Evolutionary conservation across 2,888 invertebrate genomes (phyloP).

Genomic region (Ferrisia virgata): DNA sequence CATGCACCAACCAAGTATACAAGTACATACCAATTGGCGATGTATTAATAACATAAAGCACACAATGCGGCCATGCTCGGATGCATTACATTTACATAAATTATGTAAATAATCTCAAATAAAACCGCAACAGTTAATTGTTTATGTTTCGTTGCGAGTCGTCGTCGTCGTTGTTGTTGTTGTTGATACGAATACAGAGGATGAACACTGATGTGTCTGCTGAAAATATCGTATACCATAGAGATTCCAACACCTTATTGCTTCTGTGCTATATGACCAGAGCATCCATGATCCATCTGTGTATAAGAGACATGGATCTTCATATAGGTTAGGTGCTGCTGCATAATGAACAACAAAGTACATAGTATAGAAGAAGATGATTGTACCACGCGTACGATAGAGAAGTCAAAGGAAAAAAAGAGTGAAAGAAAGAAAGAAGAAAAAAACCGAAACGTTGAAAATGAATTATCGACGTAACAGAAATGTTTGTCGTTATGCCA

Average conservation of each 20-base stretch:
- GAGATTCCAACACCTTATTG: neutral
- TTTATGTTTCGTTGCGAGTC: slow-evolving; percentile 9
- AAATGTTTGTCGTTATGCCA: slow-evolving; percentile 15
- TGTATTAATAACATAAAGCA: slow-evolving; percentile 11
- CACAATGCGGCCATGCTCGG: neutral
- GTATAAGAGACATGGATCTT: no score
- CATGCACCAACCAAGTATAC: neutral
- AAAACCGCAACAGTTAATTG: slow-evolving; percentile 21
- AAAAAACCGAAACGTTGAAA: neutral
- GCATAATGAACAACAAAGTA: no score
- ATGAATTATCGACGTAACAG: slow-evolving; percentile 27
- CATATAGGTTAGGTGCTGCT: no score
- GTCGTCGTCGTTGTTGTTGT: no score
- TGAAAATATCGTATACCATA: neutral
- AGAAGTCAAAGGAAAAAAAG: neutral
- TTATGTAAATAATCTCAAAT: neutral
- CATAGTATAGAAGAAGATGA: no score
- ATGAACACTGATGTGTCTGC: neutral
- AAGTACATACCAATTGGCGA: neutral
- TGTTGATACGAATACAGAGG: neutral
- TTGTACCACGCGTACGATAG: neutral
- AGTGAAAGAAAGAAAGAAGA: neutral
- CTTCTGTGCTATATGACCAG: neutral
- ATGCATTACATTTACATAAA: slow-evolving; percentile 10
- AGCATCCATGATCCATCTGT: no score